phyloP scores from a whole-genome alignment of 2,113 vertebrate genomes.

The Gyps fulvus region DNA sequence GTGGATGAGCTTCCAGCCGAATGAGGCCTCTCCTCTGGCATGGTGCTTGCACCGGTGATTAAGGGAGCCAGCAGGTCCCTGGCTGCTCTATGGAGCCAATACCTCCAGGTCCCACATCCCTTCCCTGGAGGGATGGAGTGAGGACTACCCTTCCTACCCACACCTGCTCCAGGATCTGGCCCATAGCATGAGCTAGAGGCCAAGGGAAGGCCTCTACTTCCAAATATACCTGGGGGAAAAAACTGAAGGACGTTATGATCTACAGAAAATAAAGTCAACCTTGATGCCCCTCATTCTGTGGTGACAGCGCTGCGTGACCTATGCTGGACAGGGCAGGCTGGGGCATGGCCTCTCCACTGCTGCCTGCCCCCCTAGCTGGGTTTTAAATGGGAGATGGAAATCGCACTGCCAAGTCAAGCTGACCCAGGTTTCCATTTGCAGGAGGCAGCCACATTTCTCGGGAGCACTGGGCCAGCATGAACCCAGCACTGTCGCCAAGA shows the following conservation, averaged over 20 bases:
- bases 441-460: not conserved
- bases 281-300: fast-evolving
- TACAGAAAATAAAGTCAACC: not conserved
- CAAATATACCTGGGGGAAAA: not conserved
- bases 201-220: not conserved
- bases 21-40: not conserved
- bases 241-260: not conserved
- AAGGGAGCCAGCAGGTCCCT: not conserved
- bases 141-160: not conserved
- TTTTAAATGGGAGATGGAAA: not conserved
- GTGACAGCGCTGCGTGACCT: not conserved
- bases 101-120: not conserved
- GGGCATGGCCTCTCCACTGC: not conserved
- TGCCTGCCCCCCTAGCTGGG: not conserved
- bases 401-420: not conserved
- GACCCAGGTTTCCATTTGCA: not conserved
- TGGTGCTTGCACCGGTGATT: not conserved
- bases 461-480: not conserved
- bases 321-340: not conserved
- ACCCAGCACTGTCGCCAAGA: not conserved
- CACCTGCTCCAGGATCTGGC: not conserved
- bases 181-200: not conserved
- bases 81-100: not conserved
- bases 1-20: not conserved
- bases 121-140: not conserved